Percentiles rank a stretch among this genome's conserved stretches.
phyloP scores from a whole-genome alignment of 2,113 vertebrate genomes.

The Empidonax alnorum region DNA sequence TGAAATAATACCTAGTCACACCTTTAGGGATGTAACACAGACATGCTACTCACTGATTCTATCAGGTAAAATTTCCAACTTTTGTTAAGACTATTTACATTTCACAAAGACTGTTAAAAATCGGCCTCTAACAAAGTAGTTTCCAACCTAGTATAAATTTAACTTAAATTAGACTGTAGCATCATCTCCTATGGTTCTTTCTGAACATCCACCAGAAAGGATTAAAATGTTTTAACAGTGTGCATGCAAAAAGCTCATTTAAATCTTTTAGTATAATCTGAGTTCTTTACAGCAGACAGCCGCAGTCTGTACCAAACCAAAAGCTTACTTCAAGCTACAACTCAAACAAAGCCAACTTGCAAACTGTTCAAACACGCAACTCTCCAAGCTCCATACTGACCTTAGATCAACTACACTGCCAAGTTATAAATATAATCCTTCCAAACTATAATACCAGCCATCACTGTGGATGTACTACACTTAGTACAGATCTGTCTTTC shows the following conservation, averaged over 20 bases:
- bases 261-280: background rate
- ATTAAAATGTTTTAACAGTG: background rate
- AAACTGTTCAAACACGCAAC: background rate
- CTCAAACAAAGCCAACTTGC: background rate
- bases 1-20: background rate
- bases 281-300: background rate
- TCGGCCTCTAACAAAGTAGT: background rate
- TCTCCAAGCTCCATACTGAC: background rate
- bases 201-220: background rate
- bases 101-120: background rate
- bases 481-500: background rate
- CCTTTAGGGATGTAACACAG: background rate
- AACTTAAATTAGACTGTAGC: background rate
- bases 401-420: background rate
- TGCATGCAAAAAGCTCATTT: background rate
- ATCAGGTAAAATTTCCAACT: background rate
- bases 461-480: background rate
- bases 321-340: background rate
- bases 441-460: background rate
- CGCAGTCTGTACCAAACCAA: background rate
- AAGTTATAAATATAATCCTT: background rate
- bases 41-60: background rate
- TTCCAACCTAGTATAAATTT: background rate
- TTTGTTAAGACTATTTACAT: background rate
- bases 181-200: background rate